Percentiles rank a stretch among this genome's conserved stretches.
phyloP scores from a whole-genome alignment of 2,113 vertebrate genomes.

The Epinephelus cyanopodus region DNA sequence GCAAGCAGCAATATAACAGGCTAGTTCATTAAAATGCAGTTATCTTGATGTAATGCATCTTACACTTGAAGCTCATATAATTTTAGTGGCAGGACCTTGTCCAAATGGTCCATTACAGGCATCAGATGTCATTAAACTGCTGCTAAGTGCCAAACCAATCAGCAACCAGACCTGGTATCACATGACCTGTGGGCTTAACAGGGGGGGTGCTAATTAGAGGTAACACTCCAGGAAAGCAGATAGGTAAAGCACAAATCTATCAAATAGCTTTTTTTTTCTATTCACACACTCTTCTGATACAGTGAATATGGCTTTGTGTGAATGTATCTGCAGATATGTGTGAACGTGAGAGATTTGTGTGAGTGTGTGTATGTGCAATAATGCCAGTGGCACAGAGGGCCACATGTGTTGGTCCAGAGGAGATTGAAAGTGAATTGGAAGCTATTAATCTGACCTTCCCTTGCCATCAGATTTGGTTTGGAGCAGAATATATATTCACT shows the following conservation, averaged over 20 bases:
- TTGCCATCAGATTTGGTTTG: conserved; percentile 53
- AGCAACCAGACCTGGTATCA: not conserved
- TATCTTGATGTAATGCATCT: not conserved
- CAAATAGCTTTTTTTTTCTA: not conserved
- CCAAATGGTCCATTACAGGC: conserved; percentile 21
- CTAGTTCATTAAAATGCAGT: conserved; percentile 1
- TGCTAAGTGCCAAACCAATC: conserved; percentile 18
- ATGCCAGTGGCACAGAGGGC: conserved; percentile 35
- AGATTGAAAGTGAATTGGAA: conserved; percentile 73
- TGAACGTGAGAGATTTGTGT: conserved; percentile 4
- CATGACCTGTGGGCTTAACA: not conserved
- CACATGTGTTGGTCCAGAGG: conserved; percentile 69
- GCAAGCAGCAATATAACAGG: too few relatives aligned
- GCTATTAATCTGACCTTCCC: conserved; percentile 70
- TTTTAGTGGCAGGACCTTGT: not conserved
- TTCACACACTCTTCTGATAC: not conserved
- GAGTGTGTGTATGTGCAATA: conserved; percentile 1
- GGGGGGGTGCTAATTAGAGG: not conserved
- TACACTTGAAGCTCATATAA: not conserved
- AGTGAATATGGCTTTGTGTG: not conserved
- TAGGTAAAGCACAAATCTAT: not conserved
- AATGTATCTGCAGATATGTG: not conserved
- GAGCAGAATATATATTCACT: conserved; percentile 50
- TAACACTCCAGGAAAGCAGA: not conserved
- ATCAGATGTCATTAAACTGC: conserved; percentile 8